Percentiles rank a stretch among this genome's conserved stretches.
phyloP scores from a whole-genome alignment of 2,113 vertebrate species.

The Felis catus region DNA sequence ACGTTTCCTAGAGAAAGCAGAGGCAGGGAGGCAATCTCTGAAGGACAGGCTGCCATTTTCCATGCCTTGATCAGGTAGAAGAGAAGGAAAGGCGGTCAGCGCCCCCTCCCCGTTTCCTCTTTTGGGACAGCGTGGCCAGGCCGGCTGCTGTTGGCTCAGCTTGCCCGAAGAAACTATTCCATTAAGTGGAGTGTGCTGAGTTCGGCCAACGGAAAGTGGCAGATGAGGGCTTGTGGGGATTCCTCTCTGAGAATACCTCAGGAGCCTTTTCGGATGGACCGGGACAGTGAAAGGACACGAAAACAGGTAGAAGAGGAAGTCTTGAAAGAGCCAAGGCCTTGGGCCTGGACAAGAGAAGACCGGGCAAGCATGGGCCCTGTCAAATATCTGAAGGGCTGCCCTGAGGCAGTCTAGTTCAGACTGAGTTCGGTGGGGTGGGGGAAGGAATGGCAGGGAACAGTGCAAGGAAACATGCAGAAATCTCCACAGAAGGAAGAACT shows the following conservation, averaged over 20 bases:
- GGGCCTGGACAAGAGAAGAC: background rate
- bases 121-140: background rate
- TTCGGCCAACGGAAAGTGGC: background rate
- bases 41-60: conserved; percentile 32
- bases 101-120: fast-evolving
- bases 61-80: background rate
- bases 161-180: background rate
- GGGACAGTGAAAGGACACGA: background rate
- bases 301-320: background rate
- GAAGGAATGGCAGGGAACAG: background rate
- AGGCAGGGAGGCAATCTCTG: background rate
- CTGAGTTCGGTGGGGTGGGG: no score
- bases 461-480: background rate
- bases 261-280: background rate
- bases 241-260: background rate
- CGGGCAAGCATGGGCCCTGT: background rate
- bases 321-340: background rate
- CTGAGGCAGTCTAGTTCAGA: background rate
- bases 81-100: background rate
- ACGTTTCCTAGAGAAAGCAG: conserved; percentile 37
- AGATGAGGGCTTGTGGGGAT: background rate
- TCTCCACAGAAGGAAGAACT: background rate
- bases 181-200: background rate
- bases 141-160: fast-evolving
- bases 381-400: background rate